Evolutionary conservation across 2,888 invertebrate genomes (phyloP).

Genomic region (Euplagia quadripunctaria): DNA sequence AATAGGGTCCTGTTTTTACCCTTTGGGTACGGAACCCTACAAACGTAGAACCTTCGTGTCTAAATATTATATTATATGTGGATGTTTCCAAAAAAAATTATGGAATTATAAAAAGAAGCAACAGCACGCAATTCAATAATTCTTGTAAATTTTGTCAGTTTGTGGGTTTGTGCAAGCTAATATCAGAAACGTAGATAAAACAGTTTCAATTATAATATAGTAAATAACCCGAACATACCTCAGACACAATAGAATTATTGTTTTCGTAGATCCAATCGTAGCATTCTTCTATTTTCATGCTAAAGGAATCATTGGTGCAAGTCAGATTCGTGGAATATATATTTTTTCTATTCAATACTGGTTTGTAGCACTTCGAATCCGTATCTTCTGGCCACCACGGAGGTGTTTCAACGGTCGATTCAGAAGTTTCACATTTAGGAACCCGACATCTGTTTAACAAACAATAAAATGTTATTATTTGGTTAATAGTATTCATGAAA

Average conservation of each 20-base stretch:
- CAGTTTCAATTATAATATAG: neutral
- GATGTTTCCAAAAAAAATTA: no score
- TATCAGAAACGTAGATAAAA: no score
- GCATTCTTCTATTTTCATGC: slow-evolving; percentile 64
- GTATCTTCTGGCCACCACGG: slow-evolving; percentile 72
- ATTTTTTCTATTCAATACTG: slow-evolving; percentile 57
- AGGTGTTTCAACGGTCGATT: slow-evolving; percentile 58
- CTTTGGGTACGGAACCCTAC: no score
- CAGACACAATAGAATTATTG: slow-evolving; percentile 71
- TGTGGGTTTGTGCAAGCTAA: no score
- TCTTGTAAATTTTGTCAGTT: no score
- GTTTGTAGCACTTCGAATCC: slow-evolving; percentile 67
- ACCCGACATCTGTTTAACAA: slow-evolving; percentile 67
- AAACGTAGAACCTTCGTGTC: no score
- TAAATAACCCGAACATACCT: slow-evolving; percentile 55
- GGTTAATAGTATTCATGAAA: neutral
- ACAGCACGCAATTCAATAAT: no score
- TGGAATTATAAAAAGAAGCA: no score
- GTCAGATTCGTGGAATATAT: slow-evolving; percentile 56
- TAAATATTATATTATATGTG: no score
- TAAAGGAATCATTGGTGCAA: slow-evolving; percentile 67
- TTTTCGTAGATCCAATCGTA: slow-evolving; percentile 76
- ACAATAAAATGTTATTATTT: neutral
- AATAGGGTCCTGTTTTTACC: no score
- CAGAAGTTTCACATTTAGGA: slow-evolving; percentile 68